phyloP scores from a whole-genome alignment of 2,888 invertebrate genomes.

The Tachina grossa region DNA sequence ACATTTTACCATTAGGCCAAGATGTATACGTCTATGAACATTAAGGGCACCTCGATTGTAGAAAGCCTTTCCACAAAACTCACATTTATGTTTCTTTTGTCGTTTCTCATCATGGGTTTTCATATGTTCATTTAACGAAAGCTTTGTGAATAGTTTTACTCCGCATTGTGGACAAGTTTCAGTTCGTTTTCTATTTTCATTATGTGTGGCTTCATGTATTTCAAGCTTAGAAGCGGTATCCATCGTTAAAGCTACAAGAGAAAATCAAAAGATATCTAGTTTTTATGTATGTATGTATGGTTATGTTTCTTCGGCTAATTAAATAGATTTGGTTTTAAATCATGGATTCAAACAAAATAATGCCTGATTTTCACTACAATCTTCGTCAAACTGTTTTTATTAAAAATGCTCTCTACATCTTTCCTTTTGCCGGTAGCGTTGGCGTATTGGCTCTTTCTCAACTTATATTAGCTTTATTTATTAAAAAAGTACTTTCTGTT shows the following conservation, averaged over 20 bases:
- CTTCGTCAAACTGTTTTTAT: too few species aligned
- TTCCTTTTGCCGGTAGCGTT: too few species aligned
- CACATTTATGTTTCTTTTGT: constrained; percentile 63
- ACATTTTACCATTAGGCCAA: constrained; percentile 57
- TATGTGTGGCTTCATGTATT: constrained; percentile 68
- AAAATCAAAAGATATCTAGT: neutral
- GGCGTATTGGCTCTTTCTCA: too few species aligned
- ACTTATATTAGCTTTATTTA: too few species aligned
- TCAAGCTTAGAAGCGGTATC: constrained; percentile 40
- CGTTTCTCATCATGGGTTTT: constrained; percentile 72
- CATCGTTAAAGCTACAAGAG: constrained; percentile 35
- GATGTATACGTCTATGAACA: constrained; percentile 69
- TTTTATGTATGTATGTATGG: too few species aligned
- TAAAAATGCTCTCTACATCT: too few species aligned
- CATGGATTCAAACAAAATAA: too few species aligned
- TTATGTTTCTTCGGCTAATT: too few species aligned
- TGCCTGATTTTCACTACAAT: too few species aligned
- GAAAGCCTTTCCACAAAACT: constrained; percentile 71
- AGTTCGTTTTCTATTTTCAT: constrained; percentile 64
- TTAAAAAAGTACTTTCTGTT: too few species aligned
- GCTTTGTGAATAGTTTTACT: constrained; percentile 34
- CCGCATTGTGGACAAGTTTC: constrained; percentile 53
- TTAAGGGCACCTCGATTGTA: constrained; percentile 71
- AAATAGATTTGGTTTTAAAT: too few species aligned
- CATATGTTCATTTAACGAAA: constrained; percentile 68